Base-by-base conservation (phyloP, 1,140 invertebrate genomes). In the Thaumatotibia leucotreta region DNA sequence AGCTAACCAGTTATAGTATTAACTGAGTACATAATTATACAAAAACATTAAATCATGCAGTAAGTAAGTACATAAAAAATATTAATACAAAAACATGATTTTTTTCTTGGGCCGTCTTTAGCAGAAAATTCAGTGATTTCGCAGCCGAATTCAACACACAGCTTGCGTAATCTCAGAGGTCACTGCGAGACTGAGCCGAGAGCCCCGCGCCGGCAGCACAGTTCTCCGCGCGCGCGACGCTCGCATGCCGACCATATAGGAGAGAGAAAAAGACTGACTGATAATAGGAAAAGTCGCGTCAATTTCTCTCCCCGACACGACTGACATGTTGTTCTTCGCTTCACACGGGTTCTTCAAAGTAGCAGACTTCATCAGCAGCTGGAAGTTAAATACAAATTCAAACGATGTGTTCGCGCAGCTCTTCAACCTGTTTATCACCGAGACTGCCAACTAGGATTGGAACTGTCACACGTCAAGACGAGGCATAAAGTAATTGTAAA, bases 251-350 rank as follows among this genome's bases (percentile, higher is more conserved):
- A 73, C 68, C 82, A 80, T 88, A 90, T 90, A 90, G 88, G 88
- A 90, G 88, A 90, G 88, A 90, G 88, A 90, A 90, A 90, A 90
- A 90, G 88, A 90, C 88, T 90, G 88, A 90, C 88, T 90, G 74
- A 78, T 83, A 75, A 35, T 9, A 45, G 61, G 66, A 76, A 82
- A 77, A 88, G 86, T 73, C 83, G 27, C 80, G 88, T 83, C 88
- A 64, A 79, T 83, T 84, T 71, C 88, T 90, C 86, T 75, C 85
- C 70, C 88, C 88, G 76, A 88, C 80, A 88, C 81, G 76, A 76
- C 77, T 75, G 76, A 84, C 88, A 88, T 72, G 64, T 54, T 66
- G 70, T 88, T 88, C 82, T 70, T 76, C 75, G 69, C 82, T 86
- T 74, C 67, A 61, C 62, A 76, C 74, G 69, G 74, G 70, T 65